Evolutionary conservation across 2,113 vertebrate genomes (phyloP).

Genomic region (Solea solea): DNA sequence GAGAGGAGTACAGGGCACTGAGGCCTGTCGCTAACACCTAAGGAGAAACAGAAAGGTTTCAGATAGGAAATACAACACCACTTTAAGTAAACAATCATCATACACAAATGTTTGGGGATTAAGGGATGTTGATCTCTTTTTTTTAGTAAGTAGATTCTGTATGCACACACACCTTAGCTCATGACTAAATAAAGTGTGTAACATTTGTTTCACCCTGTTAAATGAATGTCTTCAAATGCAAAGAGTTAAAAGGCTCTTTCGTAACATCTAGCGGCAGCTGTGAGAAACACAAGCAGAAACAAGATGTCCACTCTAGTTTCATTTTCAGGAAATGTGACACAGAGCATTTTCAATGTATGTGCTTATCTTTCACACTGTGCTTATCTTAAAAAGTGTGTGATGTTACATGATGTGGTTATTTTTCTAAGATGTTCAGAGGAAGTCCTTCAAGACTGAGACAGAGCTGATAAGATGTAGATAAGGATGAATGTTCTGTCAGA

Average conservation of each 20-base stretch:
- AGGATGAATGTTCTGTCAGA: conserved; percentile 27
- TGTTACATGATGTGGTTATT: neutral
- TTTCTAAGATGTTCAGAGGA: conserved; percentile 14
- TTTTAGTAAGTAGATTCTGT: too few relatives aligned
- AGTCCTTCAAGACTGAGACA: neutral
- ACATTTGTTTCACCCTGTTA: too few relatives aligned
- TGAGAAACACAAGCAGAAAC: conserved; percentile 1
- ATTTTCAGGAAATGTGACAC: neutral
- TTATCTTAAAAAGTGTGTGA: neutral
- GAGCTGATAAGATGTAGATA: conserved; percentile 41
- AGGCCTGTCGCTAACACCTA: conserved; percentile 96
- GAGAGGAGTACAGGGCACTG: conserved; percentile 95
- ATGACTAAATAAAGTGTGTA: too few relatives aligned
- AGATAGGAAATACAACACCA: neutral
- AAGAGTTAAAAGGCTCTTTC: conserved; percentile 24
- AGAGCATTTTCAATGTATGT: neutral
- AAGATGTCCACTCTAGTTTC: neutral
- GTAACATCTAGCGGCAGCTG: conserved; percentile 45
- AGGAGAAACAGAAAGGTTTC: neutral
- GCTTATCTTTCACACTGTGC: neutral
- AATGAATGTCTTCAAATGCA: neutral
- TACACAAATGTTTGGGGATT: too few relatives aligned
- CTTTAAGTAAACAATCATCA: too few relatives aligned
- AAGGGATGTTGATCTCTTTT: too few relatives aligned
- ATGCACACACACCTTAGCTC: too few relatives aligned